Percentiles rank a stretch among this genome's conserved stretches.
Evolutionary conservation across 2,113 vertebrate species (phyloP).

Genomic region (Noturus placidus): DNA sequence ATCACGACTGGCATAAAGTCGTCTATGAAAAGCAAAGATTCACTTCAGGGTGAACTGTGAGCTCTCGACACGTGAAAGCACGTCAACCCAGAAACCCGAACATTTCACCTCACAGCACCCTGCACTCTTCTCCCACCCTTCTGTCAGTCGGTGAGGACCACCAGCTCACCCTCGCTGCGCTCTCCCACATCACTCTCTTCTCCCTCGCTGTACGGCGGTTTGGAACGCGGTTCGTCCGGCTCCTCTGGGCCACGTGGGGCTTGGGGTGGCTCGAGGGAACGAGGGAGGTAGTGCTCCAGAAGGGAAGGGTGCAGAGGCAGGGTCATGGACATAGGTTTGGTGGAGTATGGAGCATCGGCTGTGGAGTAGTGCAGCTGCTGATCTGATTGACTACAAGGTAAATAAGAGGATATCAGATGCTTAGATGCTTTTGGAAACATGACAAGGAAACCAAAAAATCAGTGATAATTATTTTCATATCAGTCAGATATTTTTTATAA

Average conservation of each 20-base stretch:
- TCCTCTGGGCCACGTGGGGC: slow-evolving; percentile 63
- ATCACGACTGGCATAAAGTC: background rate
- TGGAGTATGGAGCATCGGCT: slow-evolving; percentile 77
- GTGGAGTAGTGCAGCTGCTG: slow-evolving; percentile 78
- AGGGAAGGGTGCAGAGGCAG: slow-evolving; percentile 78
- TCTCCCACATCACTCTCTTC: slow-evolving; percentile 87
- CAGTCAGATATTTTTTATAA: background rate
- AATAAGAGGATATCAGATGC: background rate
- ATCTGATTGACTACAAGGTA: slow-evolving; percentile 76
- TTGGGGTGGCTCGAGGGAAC: slow-evolving; percentile 65
- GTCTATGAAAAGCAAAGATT: slow-evolving; percentile 8
- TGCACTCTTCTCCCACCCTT: background rate
- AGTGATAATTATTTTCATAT: too few relatives aligned
- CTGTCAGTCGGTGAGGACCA: slow-evolving; percentile 89
- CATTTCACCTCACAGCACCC: background rate
- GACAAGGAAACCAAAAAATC: background rate
- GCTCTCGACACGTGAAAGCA: slow-evolving; percentile 6
- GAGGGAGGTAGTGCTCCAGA: slow-evolving; percentile 86
- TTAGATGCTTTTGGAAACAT: background rate
- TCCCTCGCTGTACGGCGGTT: slow-evolving; percentile 85
- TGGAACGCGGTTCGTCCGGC: slow-evolving; percentile 46
- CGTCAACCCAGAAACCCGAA: background rate
- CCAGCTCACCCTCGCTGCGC: slow-evolving; percentile 89
- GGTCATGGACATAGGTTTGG: slow-evolving; percentile 72
- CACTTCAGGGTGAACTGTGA: background rate